Conservation (phyloP, 1,140 invertebrate species). For the Philaenus spumarius region DNA sequence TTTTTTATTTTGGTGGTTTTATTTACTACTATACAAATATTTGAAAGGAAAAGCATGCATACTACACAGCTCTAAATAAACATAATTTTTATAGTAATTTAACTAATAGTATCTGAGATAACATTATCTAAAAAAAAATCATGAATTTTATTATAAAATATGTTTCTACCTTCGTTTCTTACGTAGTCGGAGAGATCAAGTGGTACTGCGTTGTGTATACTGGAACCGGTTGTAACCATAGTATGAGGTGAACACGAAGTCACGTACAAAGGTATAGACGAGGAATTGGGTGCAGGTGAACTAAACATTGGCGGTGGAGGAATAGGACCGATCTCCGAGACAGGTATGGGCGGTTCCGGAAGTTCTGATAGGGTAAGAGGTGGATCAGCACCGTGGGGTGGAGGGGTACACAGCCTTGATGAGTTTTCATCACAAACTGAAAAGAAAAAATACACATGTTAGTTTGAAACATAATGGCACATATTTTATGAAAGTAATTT, state of each 20-base stretch:
- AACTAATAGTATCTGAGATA: no score
- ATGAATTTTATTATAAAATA: no score
- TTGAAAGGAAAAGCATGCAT: no score
- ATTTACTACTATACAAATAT: no score
- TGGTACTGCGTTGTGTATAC: slow-evolving; percentile 32
- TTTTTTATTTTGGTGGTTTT: no score
- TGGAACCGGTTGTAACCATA: slow-evolving; percentile 30
- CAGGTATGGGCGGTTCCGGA: slow-evolving; percentile 82
- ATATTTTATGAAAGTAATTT: not conserved
- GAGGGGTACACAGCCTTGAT: slow-evolving; percentile 15
- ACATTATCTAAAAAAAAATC: no score
- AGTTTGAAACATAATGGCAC: not conserved
- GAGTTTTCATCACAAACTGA: slow-evolving; percentile 18
- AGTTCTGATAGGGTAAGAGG: slow-evolving; percentile 68
- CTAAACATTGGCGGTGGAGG: slow-evolving; percentile 94
- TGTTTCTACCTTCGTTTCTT: slow-evolving; percentile 62
- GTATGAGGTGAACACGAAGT: no score
- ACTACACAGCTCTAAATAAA: no score
- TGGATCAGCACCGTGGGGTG: slow-evolving; percentile 11
- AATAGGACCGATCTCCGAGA: slow-evolving; percentile 90
- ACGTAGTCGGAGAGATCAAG: slow-evolving; percentile 46
- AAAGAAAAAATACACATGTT: not conserved
- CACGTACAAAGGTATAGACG: slow-evolving; percentile 22
- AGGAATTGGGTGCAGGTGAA: slow-evolving; percentile 64
- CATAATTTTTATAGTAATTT: no score